Base-by-base conservation (phyloP, 2,797 vertebrate genomes). In the Poeciliopsis infans region DNA sequence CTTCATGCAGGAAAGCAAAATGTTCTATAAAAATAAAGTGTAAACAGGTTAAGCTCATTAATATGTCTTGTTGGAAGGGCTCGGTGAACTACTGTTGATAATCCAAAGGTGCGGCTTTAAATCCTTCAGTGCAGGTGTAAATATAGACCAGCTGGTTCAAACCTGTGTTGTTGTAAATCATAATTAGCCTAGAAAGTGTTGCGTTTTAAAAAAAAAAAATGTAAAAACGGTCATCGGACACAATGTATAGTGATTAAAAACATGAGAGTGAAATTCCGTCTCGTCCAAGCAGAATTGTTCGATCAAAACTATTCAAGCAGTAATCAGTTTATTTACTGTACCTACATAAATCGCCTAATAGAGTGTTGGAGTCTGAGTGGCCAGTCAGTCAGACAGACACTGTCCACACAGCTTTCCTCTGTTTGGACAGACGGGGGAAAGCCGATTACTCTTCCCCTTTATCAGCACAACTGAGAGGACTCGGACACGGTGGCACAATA, bases 1-100 rank as follows among this genome's bases (percentile, higher is more conserved):
- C 8, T 71, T 71, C n/a, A 46, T 28, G 28, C 13, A 46, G 41
- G 46, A 45, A 45, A 28, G 10, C 7, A 45, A 70, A 70, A 45
- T 46, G 25, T 71, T 80, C 6, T 10, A 74, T 79, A 41, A 82
- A 78, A 76, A 28, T 49, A 64, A 13, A 71, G 77, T 82, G 80
- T 76, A 86, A 87, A 87, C 76, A 83, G 70, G 77, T 85, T 92
- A 93, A 93, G 83, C 92, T 88, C 76, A 88, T 93, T 86, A 87
- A 83, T 39, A 41, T 87, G 85, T 84, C 82, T 84, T 80, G 82
- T 83, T 82, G 81, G 77, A 78, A 75, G 64, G 90, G 88, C 73
- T 86, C 53, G 72, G 75, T 72, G 55, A 76, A 71, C 70, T 83
- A 78, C 41, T 86, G 86, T 61, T 79, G 72, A 36, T 94, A 94